Base-by-base conservation (phyloP, 2,797 vertebrate genomes). In the Sebastes steindachneri region DNA sequence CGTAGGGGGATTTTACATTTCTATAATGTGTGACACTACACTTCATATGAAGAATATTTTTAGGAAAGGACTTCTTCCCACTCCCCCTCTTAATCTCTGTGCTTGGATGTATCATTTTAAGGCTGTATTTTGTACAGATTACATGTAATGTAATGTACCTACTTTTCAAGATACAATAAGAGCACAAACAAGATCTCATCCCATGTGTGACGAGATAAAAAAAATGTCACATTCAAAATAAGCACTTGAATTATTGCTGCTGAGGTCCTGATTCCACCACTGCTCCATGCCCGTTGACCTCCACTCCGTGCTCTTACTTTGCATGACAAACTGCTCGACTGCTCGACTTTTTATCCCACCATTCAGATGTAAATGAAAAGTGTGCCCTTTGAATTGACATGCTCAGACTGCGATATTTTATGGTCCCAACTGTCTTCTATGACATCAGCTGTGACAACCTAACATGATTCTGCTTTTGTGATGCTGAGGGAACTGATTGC, bases 361-460 rank as follows among this genome's bases (percentile, higher is more conserved):
- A 75, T 91, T 91, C 78, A 86, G 2, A 80, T 89, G 86, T 9
- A 86, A 88, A 91, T 84, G 33, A 25, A 31, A 79, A 68, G 68
- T 63, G 68, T 83, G 86, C 53, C 29, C 21, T 69, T 69, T 53
- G 26, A 48, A 62, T 10, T 54, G 66, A 77, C 68, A 31, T 3
- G 68, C 63, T 66, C 19, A 54, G 35, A 70, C 37, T 2, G 68
- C 28, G 45, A 48, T 57, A 23, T 29, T 80, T 68, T 67, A 81
- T 29, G 67, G 23, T 59, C 58, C 73, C 60, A 59, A 68, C 53
- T 65, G 83, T 82, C 25, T 58, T 85, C 57, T 84, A 82, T 9
- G 58, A 79, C 79, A 19, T 96, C 93, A 93, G 89, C 92, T 96
- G 93, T 92, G 82, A 86, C 69, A 35, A 35, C 80, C 1, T 79